Conservation (phyloP, 2,797 vertebrate species). For the Anguilla pacifica region DNA sequence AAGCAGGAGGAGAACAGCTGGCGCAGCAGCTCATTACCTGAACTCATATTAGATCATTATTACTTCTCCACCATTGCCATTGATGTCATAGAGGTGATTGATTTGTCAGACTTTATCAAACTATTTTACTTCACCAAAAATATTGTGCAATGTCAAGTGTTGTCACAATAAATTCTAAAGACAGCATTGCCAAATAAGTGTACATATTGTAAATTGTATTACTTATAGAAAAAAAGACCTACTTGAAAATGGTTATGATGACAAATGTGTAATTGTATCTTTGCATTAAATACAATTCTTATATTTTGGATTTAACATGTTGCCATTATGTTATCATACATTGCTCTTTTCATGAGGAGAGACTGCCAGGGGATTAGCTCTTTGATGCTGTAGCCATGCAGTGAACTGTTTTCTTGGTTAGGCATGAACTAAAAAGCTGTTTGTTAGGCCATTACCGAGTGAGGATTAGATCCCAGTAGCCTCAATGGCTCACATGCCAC, state of each 20-base stretch:
- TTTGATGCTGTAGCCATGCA: background rate
- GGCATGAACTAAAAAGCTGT: background rate
- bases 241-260: background rate
- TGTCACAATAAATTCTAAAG: background rate
- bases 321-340: too few relatives aligned
- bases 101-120: background rate
- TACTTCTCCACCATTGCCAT: conserved; percentile 78
- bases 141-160: background rate
- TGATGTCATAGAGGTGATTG: conserved; percentile 83
- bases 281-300: background rate
- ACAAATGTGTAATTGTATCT: too few relatives aligned
- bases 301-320: background rate
- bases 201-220: background rate
- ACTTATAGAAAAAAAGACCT: background rate
- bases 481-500: background rate
- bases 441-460: background rate
- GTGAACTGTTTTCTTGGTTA: background rate
- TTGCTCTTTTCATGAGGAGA: background rate
- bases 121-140: background rate
- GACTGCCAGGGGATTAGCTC: background rate
- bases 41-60: conserved; percentile 62
- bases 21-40: conserved; percentile 66
- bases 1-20: conserved; percentile 67
- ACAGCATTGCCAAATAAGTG: background rate
- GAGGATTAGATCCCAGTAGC: background rate